Evolutionary conservation across 2,113 vertebrate species (phyloP), one percentile per base, ranked within the genome.

Genomic region (Myrmophylax atrothorax): DNA sequence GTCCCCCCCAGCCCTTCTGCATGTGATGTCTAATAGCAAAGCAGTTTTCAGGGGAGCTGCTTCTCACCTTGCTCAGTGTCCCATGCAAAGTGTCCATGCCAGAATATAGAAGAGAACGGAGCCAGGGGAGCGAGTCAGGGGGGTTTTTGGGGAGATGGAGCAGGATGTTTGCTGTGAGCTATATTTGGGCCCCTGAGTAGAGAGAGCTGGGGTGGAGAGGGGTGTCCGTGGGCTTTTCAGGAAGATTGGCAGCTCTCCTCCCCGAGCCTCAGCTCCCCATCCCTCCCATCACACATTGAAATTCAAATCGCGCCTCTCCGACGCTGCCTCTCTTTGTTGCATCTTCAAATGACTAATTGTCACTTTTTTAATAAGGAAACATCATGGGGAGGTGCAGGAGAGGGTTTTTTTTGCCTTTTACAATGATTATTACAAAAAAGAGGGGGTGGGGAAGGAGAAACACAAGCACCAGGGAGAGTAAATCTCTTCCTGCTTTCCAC

Each of bases 331-430:
- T 83, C 93, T 90, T 94, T 90, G 93, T 85, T 84, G 75, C 84
- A 88, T 88, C 75, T 79, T 94, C 87, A 79, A 86, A 92, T 89
- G 95, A 94, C 94, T 97, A 94, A 94, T 95, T 94, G 94, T 80
- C 90, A 79, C 79, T 91, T 81, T 91, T 80, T 91, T 84, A 84
- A 84, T 85, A 81, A 87, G 62, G 60, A 87, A 73, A 78, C 78
- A 59, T 59, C 49, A 14, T 14, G 35, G 84, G 72, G 90, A 78
- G 64, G 78, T 47, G 64, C 52, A 9, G 63, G 40, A 52, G 66
- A 14, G 49, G 47, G 18, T 14, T 42, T 20, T 12, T 6, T 24
- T 22, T 2, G 3, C 38, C 22, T 20, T 59, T 70, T 69, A 59
- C 15, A 2, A 76, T 31, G 33, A 52, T 74, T 56, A 46, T 87